These are phyloP conservation scores for Pionites leucogaster DNA, from an alignment of 2,113 vertebrate species.

Conservation along the genomic window DNA sequence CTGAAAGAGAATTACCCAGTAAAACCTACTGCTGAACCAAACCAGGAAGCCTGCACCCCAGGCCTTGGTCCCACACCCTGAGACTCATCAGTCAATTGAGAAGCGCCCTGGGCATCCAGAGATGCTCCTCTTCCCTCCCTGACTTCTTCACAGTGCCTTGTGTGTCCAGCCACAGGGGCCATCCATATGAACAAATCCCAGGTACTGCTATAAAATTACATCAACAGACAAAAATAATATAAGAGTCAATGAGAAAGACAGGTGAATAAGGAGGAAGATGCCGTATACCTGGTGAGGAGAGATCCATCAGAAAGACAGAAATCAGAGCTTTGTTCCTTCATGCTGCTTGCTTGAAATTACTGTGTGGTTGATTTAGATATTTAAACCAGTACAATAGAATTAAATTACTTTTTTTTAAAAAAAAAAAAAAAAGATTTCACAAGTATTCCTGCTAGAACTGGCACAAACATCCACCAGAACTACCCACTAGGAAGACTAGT, in stretches of 20 bases:
- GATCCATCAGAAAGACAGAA: neutral
- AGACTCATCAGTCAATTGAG: neutral
- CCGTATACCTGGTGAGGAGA: neutral
- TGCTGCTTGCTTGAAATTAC: neutral
- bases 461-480: neutral
- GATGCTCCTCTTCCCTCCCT: neutral
- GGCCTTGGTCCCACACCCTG: rapidly evolving
- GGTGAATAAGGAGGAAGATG: neutral
- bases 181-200: rapidly evolving
- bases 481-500: neutral
- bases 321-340: neutral
- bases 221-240: neutral
- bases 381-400: neutral
- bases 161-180: rapidly evolving
- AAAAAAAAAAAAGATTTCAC: no score
- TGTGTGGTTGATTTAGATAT: neutral
- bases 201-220: neutral
- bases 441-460: neutral
- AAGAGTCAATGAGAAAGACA: neutral
- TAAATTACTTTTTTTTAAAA: neutral
- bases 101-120: neutral
- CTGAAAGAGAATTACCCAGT: neutral
- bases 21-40: neutral
- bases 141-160: rapidly evolving
- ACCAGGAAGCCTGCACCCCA: neutral